Base-by-base conservation (phyloP, 2,888 invertebrate species). In the Drosophila algonquin region DNA sequence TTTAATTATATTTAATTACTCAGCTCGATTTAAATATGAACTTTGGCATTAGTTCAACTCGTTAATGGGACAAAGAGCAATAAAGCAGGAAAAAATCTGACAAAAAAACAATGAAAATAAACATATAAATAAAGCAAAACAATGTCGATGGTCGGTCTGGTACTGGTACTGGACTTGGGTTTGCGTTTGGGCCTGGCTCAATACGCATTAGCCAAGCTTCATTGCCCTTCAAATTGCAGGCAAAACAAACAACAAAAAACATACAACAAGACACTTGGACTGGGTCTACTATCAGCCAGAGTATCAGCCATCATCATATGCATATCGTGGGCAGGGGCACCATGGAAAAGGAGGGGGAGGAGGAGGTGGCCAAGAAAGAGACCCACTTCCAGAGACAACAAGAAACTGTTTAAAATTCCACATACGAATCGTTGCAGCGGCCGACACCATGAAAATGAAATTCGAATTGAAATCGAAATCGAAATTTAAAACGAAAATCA, bases 401-500 rank as follows among this genome's bases (percentile, higher is more conserved):
- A 62, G 65, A 67, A 67, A 69, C 79, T 81, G 48, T 58, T 83
- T 87, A 79, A 83, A 75, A 83, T 83, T 83, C 85, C 85, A 77
- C 71, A 68, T 75, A 77, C 87, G 77, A 81, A 75, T 76, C 75
- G 82, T 83, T 83, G 87, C 85, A 83, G 72, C 51, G 79, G 73
- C 40, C 7, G 40, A 72, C 56, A 68, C 68, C 50, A 54, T 64
- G 58, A 57, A 81, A 67, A 30, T 55, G 14, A 56, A 59, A 70
- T 46, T 51, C 50, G 55, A 69, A 60, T 35, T 60, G 60, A 67
- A 67, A 67, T 67, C 67, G 60, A 67, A 67, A 67, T 67, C 67
- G 67, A 67, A 67, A 67, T 67, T 67, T 67, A 51, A 67, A 67
- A 50, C 16, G 65, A 70, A 69, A 70, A 61, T 52, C 7, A 40